Evolutionary conservation across 1,140 invertebrate genomes (phyloP).

Genomic region (Oreohelix idahoensis): DNA sequence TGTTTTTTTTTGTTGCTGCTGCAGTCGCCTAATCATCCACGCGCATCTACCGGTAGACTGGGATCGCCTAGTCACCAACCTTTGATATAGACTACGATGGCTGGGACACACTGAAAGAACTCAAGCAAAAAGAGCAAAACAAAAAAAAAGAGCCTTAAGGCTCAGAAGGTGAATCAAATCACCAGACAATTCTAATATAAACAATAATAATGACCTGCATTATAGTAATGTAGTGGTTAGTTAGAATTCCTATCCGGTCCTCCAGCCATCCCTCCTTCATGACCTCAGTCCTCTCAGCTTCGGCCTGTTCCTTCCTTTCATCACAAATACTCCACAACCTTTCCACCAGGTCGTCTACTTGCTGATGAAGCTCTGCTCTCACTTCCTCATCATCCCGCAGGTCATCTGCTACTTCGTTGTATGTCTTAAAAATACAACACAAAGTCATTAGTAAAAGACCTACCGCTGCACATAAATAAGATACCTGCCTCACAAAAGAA

Average conservation of each 20-base stretch:
- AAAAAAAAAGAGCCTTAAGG: no score
- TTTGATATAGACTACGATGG: no score
- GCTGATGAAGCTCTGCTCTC: conserved; percentile 71
- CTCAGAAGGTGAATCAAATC: no score
- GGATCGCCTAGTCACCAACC: no score
- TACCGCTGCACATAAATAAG: no score
- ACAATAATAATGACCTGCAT: conserved; percentile 68
- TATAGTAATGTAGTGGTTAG: conserved; percentile 71
- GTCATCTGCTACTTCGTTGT: conserved; percentile 72
- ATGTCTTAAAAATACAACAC: conserved; percentile 62
- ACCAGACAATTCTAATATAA: no score
- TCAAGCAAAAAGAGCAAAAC: no score
- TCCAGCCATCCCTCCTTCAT: conserved; percentile 73
- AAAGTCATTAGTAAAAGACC: conserved; percentile 24
- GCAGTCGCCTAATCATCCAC: no score
- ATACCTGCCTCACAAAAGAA: no score
- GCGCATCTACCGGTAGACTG: no score
- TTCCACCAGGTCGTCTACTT: conserved; percentile 71
- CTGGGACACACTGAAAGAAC: no score
- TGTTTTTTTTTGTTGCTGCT: no score
- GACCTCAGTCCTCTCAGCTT: conserved; percentile 68
- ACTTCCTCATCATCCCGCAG: conserved; percentile 73
- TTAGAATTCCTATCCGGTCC: conserved; percentile 70
- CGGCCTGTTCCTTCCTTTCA: conserved; percentile 71
- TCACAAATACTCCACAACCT: conserved; percentile 73